Conservation (phyloP, 2,113 vertebrate species). For the Struthio camelus region DNA sequence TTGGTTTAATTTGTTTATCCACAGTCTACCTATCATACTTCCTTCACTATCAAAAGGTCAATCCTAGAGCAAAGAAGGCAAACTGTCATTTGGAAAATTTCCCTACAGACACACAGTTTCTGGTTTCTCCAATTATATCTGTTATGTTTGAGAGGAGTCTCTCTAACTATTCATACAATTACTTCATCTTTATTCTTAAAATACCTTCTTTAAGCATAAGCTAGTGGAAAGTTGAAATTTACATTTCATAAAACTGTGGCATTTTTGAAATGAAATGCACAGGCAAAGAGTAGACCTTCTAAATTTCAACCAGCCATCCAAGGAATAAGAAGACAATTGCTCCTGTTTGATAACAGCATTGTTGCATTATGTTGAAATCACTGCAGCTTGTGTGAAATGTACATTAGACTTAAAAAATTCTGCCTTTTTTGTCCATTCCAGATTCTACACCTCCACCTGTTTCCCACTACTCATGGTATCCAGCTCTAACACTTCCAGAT, state of each 20-base stretch:
- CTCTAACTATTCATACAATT: neutral
- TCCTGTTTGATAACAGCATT: neutral
- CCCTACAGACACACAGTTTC: neutral
- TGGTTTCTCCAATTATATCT: neutral
- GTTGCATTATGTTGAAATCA: constrained; percentile 15
- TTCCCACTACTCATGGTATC: neutral
- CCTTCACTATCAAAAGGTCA: neutral
- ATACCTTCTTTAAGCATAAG: neutral
- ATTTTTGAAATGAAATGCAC: rapidly evolving
- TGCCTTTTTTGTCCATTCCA: neutral
- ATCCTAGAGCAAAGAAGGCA: neutral
- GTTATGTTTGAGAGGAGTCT: neutral
- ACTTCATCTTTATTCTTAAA: neutral
- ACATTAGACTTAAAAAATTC: neutral
- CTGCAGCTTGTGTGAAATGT: constrained; percentile 2
- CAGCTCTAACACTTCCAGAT: neutral
- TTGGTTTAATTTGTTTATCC: neutral
- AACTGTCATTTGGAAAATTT: neutral
- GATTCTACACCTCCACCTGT: neutral
- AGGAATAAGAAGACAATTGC: neutral
- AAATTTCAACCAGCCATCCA: neutral
- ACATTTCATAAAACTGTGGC: rapidly evolving
- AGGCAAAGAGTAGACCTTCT: neutral
- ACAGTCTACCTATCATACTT: neutral
- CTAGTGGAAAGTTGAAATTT: neutral